Conservation (phyloP, 2,797 vertebrate species). For the Ateles fusciceps region DNA sequence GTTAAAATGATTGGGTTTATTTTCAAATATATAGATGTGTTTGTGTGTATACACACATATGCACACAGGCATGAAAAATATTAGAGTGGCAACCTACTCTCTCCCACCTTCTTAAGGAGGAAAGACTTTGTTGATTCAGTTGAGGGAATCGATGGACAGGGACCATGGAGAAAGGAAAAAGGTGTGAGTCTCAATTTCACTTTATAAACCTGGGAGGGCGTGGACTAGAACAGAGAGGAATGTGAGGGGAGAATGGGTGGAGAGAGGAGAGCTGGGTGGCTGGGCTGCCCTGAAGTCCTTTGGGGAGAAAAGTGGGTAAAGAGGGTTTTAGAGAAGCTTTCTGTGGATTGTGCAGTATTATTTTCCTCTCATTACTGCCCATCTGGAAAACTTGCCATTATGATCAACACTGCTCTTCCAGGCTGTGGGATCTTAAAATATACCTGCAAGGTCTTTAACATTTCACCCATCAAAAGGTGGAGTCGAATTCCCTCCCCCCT, state of each 20-base stretch:
- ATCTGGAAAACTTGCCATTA: background rate
- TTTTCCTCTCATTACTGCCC: background rate
- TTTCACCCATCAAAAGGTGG: background rate
- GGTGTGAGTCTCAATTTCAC: background rate
- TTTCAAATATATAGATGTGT: background rate
- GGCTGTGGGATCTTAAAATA: background rate
- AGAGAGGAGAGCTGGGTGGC: no score
- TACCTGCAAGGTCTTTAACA: background rate
- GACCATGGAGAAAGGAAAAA: background rate
- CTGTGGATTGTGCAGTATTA: background rate
- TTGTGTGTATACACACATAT: fast-evolving
- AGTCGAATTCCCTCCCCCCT: background rate
- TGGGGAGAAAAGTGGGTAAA: background rate
- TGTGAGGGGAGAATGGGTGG: background rate
- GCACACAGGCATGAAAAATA: background rate
- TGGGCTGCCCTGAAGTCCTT: background rate
- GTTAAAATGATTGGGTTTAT: background rate
- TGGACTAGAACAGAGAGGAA: background rate
- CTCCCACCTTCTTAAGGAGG: background rate
- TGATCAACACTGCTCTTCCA: background rate
- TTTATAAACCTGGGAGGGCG: background rate
- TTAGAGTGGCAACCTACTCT: background rate
- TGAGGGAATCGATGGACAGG: background rate
- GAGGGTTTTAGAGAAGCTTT: background rate
- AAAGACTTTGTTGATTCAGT: background rate